Base-by-base conservation (phyloP, 2,888 invertebrate species). In the Machimus rusticus region DNA sequence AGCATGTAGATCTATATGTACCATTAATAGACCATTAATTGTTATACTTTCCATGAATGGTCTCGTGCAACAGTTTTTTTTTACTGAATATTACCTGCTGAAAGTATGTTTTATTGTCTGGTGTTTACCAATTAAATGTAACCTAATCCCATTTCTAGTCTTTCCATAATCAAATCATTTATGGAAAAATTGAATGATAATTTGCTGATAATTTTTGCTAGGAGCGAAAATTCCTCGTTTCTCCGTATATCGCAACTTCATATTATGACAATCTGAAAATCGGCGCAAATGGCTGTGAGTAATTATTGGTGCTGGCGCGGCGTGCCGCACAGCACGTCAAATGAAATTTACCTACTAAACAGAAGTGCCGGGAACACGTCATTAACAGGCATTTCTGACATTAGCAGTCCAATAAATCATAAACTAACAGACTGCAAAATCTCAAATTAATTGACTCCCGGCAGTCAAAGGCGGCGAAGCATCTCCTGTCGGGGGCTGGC, bases 401-500 rank as follows among this genome's bases (percentile, higher is more conserved):
- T 87, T 57, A 79, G 78, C 79, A 31, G 43, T 79, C 66, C 57
- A 79, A 87, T 87, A 87, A 87, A 87, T 87, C 86, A 87, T 57
- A 87, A 87, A 9, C 74, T 87, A 87, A 87, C 79, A 66, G 57
- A 87, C 86, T 87, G 86, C 66, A 87, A 87, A 78, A 87, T 79
- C 39, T 86, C 43, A 78, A 57, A 86, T 86, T 86, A 86, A 86
- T 86, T 78, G 86, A 86, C 86, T 86, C 74, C n/a, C 74, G 16
- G 39, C 57, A 82, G 57, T 82, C 57, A 82, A 82, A 74, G 57
- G 43, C 74, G 43, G 19, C 85, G 28, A 74, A 31, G 74, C 74
- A 74, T 74, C 85, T 34, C 66, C 37, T 46, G 57, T 37, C 51
- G 74, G 39, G 39, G 34, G 74, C 28, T 74, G 74, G n/a, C 37